Conservation (phyloP, 2,888 invertebrate species). For the Chamaedrilus cognettii region DNA sequence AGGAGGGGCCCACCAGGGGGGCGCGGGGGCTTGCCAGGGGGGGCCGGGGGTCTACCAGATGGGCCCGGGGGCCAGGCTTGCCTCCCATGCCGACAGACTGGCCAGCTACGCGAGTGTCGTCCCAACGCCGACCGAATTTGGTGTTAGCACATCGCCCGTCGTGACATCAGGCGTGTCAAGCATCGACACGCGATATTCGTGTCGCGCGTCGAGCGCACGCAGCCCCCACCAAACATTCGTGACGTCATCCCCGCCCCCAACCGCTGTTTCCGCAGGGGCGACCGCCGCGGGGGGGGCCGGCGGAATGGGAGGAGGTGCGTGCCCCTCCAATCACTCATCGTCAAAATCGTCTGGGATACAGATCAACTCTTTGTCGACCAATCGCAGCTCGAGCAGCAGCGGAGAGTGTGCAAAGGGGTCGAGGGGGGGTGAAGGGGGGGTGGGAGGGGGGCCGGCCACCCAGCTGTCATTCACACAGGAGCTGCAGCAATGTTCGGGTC, state of each 20-base stretch:
- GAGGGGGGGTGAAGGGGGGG: background rate
- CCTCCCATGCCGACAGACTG: background rate
- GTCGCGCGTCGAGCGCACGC: slow-evolving; percentile 8
- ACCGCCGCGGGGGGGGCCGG: background rate
- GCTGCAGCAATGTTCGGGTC: slow-evolving; percentile 69
- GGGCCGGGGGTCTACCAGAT: background rate
- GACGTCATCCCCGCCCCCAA: slow-evolving; percentile 8
- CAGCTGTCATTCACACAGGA: slow-evolving; percentile 86
- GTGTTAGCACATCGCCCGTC: slow-evolving; percentile 19
- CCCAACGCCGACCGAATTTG: no score
- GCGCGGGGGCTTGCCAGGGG: no score
- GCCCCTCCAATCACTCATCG: slow-evolving; percentile 9
- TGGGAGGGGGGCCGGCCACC: slow-evolving; percentile 29
- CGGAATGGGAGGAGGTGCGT: background rate
- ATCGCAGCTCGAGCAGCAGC: slow-evolving; percentile 46
- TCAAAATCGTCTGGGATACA: slow-evolving; percentile 68
- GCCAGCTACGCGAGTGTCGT: background rate
- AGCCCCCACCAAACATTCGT: background rate
- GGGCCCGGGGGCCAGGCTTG: background rate
- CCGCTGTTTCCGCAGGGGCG: no score
- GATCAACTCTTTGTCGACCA: slow-evolving; percentile 69
- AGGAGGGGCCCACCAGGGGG: background rate
- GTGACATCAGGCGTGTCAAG: slow-evolving; percentile 29
- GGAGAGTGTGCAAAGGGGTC: background rate
- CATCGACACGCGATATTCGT: slow-evolving; percentile 27